Evolutionary conservation across 2,888 invertebrate genomes (phyloP).

Genomic region (Ashinkailepas kermadecensis): DNA sequence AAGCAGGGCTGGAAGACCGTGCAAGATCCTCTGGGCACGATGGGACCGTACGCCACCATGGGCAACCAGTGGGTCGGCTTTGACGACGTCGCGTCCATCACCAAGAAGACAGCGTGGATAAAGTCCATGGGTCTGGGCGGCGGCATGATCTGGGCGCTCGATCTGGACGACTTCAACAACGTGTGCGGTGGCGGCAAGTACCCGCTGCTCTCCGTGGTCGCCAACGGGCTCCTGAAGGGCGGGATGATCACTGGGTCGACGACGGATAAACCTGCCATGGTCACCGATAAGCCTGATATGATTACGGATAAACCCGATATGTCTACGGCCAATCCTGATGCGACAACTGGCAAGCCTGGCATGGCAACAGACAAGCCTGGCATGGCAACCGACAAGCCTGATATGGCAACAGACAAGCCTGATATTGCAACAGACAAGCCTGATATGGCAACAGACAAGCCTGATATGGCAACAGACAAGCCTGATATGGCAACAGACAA

Average conservation of each 20-base stretch:
- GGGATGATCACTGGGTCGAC: not conserved
- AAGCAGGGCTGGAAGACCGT: constrained; percentile 69
- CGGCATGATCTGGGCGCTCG: constrained; percentile 41
- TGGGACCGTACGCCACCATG: constrained; percentile 64
- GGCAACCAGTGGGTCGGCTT: constrained; percentile 89
- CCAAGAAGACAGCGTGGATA: constrained; percentile 39
- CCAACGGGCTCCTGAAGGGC: constrained; percentile 64
- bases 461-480: not conserved
- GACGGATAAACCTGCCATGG: not conserved
- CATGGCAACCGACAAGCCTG: not conserved
- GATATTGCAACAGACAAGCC: not conserved
- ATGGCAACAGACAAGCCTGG: not conserved
- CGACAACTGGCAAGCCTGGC: not conserved
- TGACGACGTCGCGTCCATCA: constrained; percentile 61
- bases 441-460: not conserved
- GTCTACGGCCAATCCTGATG: not conserved
- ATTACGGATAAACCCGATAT: not conserved
- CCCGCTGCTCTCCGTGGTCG: constrained; percentile 53
- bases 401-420: not conserved
- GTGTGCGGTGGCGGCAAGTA: constrained; percentile 72
- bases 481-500: not conserved
- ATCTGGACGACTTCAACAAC: constrained; percentile 47
- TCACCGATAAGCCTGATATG: too few species aligned
- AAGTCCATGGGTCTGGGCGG: constrained; percentile 39
- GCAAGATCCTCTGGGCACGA: constrained; percentile 50